Conservation (phyloP, 2,113 vertebrate genomes). For the Misgurnus mizolepis region DNA sequence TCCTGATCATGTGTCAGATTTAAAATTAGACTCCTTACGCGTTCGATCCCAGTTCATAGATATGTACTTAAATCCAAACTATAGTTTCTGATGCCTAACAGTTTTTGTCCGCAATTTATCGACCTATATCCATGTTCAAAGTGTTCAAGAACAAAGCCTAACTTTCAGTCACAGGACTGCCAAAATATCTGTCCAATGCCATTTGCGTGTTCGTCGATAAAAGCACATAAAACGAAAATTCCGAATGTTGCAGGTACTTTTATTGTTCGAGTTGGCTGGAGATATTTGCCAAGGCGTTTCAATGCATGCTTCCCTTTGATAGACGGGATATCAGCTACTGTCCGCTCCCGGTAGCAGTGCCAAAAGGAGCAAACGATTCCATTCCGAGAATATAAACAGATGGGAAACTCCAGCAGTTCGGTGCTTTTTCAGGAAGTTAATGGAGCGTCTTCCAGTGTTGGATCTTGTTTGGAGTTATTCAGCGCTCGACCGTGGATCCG, state of each 20-base stretch:
- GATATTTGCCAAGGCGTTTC: background rate
- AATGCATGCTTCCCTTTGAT: conserved; percentile 8
- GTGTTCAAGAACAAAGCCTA: conserved; percentile 10
- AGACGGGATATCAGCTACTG: conserved; percentile 32
- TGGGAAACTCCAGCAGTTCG: conserved; percentile 18
- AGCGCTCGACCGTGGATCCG: conserved; percentile 16
- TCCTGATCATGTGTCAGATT: conserved; percentile 22
- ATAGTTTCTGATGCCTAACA: background rate
- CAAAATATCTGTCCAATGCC: conserved; percentile 41
- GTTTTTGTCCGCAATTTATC: conserved; percentile 19
- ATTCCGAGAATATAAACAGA: conserved; percentile 3
- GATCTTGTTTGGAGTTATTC: conserved; percentile 27
- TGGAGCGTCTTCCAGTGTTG: conserved; percentile 2
- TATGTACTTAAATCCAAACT: background rate
- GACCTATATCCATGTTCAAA: conserved; percentile 41
- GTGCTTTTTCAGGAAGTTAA: conserved; percentile 12
- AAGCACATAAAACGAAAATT: background rate
- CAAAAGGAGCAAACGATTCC: background rate
- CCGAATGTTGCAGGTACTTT: background rate
- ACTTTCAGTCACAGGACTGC: conserved; percentile 33
- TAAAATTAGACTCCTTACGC: conserved; percentile 20
- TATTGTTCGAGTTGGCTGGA: background rate
- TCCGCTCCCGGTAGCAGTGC: conserved; percentile 29
- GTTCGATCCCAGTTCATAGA: conserved; percentile 6
- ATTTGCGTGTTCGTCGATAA: conserved; percentile 15